Evolutionary conservation across 2,113 vertebrate species (phyloP), one percentile per base, ranked within the genome.

Genomic region (Corydoras maculifer): DNA sequence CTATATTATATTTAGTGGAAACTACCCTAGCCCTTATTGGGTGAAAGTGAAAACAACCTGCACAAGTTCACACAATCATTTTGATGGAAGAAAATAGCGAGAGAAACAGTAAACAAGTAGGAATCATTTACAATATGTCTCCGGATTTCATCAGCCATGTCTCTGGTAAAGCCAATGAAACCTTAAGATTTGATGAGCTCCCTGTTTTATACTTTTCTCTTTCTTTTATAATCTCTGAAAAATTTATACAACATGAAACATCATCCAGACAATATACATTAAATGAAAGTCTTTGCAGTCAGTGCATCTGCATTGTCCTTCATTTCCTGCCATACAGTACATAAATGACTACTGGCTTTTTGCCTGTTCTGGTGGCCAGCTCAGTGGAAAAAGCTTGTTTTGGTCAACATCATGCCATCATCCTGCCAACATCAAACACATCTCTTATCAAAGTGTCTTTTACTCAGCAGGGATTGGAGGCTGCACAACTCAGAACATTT

Each of bases 271-370:
- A 43, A 43, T 43, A 43, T 43, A 43, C 35, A 43, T 2, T 43
- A 54, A 13, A 29, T 11, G 32, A 12, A 50, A 50, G 29, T 59
- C 51, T 30, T 35, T 31, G 9, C 62, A 13, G 25, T 61, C 14
- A 15, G 29, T 14, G 14, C 62, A 57, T 59, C 48, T 60, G 13
- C 48, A 68, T 65, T 57, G 50, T 49, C 62, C 61, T 69, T 63
- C 43, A 5, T 69, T 72, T 62, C 65, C 64, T 30, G 49, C 48
- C 49, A 66, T 61, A 69, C 30, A 66, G 63, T 66, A 58, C 72
- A 57, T 61, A 65, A 73, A 73, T 70, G 67, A 69, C 70, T 70
- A 57, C 62, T 73, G 71, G 78, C 64, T 29, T 15, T 5, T 9
- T 7, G 55, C 65, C 68, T 58, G 61, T 55, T 49, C 48, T 58